Percentiles rank a stretch among this genome's conserved stretches.
Conservation (phyloP, 2,797 vertebrate species). For the Dallia pectoralis region DNA sequence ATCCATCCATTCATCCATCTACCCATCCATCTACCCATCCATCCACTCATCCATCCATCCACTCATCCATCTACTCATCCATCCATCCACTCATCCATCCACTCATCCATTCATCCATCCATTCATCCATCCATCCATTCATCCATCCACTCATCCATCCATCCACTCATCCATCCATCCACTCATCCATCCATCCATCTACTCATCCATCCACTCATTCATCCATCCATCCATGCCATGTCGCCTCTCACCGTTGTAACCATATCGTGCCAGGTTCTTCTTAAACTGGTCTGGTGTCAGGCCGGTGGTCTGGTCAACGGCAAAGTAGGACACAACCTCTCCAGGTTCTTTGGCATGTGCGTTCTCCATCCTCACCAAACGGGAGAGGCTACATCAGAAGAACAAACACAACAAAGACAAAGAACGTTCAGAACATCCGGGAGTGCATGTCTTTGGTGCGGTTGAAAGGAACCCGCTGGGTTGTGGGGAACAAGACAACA, state of each 20-base stretch:
- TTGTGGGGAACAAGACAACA: constrained; percentile 56
- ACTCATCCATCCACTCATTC: constrained; percentile 28
- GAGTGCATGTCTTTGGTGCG: constrained; percentile 9
- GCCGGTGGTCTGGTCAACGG: constrained; percentile 81
- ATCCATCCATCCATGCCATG: constrained; percentile 2
- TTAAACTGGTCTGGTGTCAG: constrained; percentile 84
- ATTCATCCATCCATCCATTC: too few relatives aligned
- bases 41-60: too few relatives aligned
- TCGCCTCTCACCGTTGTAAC: constrained; percentile 83
- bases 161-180: too few relatives aligned
- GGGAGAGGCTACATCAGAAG: constrained; percentile 67
- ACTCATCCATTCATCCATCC: too few relatives aligned
- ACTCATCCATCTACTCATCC: too few relatives aligned
- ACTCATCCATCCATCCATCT: too few relatives aligned
- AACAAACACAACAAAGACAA: constrained; percentile 37
- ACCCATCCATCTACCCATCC: too few relatives aligned
- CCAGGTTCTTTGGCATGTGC: constrained; percentile 78
- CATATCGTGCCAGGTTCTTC: constrained; percentile 82
- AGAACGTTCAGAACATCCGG: constrained; percentile 19
- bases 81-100: too few relatives aligned
- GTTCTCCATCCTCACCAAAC: constrained; percentile 82
- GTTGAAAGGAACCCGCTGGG: constrained; percentile 1
- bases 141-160: too few relatives aligned
- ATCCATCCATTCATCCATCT: too few relatives aligned
- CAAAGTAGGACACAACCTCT: constrained; percentile 84